Evolutionary conservation across 2,797 vertebrate genomes (phyloP).

Genomic region (Silurus aristotelis): DNA sequence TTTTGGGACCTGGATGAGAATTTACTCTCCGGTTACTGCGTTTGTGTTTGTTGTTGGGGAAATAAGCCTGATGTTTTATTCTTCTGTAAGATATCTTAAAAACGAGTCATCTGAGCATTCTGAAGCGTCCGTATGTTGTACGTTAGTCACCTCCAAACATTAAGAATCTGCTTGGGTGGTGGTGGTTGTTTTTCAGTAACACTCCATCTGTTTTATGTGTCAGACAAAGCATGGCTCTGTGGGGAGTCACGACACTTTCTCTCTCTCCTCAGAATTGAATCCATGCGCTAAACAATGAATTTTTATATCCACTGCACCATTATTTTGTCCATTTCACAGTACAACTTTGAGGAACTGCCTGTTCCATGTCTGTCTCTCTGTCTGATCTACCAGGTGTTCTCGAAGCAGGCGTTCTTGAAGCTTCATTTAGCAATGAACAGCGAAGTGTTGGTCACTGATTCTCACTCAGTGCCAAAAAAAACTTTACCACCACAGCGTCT

Average conservation of each 20-base stretch:
- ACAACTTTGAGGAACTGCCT: not conserved
- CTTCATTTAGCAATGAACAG: not conserved
- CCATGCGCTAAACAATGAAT: not conserved
- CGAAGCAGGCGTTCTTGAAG: not conserved
- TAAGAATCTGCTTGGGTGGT: not conserved
- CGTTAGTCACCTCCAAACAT: not conserved
- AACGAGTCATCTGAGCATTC: not conserved
- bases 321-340: not conserved
- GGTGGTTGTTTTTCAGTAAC: not conserved
- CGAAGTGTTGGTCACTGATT: too few relatives aligned
- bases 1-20: not conserved
- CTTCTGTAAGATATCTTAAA: not conserved
- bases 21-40: not conserved
- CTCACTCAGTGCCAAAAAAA: too few relatives aligned
- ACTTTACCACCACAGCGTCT: too few relatives aligned
- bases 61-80: not conserved
- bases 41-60: not conserved
- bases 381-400: not conserved
- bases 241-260: not conserved
- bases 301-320: not conserved
- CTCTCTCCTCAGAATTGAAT: not conserved
- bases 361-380: too few relatives aligned
- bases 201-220: not conserved
- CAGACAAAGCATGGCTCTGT: not conserved
- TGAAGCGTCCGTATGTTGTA: not conserved